Evolutionary conservation across 2,113 vertebrate genomes (phyloP), one percentile per base, ranked within the genome.

Genomic region (Tringa solitaria): DNA sequence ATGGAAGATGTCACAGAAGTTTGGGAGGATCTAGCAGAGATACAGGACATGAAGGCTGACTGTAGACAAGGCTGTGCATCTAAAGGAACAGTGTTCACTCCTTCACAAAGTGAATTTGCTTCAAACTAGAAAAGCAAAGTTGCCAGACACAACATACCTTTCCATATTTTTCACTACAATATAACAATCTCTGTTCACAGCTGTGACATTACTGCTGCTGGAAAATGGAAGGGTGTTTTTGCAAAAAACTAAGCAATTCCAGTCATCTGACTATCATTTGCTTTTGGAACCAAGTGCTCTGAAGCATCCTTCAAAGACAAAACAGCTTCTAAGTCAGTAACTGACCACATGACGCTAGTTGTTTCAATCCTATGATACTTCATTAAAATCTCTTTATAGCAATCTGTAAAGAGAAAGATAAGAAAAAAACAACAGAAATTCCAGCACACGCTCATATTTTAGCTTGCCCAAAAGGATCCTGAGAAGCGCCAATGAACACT

Each of bases 191-290:
- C 75, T 54, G 5, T 43, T 54, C 1, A 10, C 30, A 84, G 43
- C 67, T 33, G 37, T 30, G 70, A 64, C n/a, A 27, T 8, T 54
- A 46, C 28, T 76, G 33, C 39, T 69, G 46, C 20, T 70, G 33
- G n/a, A 64, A 92, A 95, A 90, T 2, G 9, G 46, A 92, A 61
- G 21, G 8, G 16, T 50, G 37, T 54, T 94, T 90, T 60, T 64
- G 13, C 33, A 87, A 77, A 79, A 75, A 84, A 21, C 8, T 32
- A 89, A 35, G 56, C 70, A 94, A 94, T 72, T 48, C 51, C 14
- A 41, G 61, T 93, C 90, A 96, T 56, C 43, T 95, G 95, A 94
- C 88, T 82, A 53, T 64, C 88, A 76, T 41, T 74, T 72, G 88
- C 51, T 95, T 80, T 56, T 75, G 68, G 54, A 94, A 78, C 19